phyloP scores from a whole-genome alignment of 2,888 invertebrate genomes.

The Hetaerina titia region DNA sequence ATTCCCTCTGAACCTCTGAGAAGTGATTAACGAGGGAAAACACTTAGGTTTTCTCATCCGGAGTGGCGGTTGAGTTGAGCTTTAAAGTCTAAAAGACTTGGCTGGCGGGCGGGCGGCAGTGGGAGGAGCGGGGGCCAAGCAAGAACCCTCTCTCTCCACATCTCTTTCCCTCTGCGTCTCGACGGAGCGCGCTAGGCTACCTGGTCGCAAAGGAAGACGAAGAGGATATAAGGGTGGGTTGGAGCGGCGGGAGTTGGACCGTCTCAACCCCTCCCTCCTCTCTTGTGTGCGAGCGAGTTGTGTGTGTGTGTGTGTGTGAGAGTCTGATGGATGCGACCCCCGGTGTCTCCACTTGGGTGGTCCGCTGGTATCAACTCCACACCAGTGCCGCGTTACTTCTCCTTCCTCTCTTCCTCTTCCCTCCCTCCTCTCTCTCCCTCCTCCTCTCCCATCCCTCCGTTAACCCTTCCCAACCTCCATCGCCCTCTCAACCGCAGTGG shows the following conservation, averaged over 20 bases:
- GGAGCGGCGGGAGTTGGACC: constrained; percentile 18
- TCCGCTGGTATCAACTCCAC: constrained; percentile 68
- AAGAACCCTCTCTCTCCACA: background rate
- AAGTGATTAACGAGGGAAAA: constrained; percentile 32
- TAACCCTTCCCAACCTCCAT: background rate
- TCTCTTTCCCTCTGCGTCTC: background rate
- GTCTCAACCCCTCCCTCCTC: constrained; percentile 54
- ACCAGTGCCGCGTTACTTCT: constrained; percentile 57
- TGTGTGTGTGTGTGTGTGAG: constrained; percentile 59
- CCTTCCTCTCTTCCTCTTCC: constrained; percentile 31
- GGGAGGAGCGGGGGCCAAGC: background rate
- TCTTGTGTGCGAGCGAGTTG: background rate
- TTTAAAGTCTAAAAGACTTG: constrained; percentile 27
- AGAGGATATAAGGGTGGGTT: constrained; percentile 73
- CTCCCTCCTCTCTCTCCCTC: constrained; percentile 55
- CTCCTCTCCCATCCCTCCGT: background rate
- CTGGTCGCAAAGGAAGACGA: background rate
- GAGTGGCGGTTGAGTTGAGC: constrained; percentile 35
- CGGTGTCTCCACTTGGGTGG: constrained; percentile 70
- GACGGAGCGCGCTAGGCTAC: background rate
- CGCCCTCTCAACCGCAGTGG: constrained; percentile 64
- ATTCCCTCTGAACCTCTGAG: constrained; percentile 18
- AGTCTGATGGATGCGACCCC: constrained; percentile 70
- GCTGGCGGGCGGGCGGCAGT: background rate
- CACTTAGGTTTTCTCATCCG: constrained; percentile 31